phyloP scores from a whole-genome alignment of 2,888 invertebrate genomes.

The Griposia aprilina region DNA sequence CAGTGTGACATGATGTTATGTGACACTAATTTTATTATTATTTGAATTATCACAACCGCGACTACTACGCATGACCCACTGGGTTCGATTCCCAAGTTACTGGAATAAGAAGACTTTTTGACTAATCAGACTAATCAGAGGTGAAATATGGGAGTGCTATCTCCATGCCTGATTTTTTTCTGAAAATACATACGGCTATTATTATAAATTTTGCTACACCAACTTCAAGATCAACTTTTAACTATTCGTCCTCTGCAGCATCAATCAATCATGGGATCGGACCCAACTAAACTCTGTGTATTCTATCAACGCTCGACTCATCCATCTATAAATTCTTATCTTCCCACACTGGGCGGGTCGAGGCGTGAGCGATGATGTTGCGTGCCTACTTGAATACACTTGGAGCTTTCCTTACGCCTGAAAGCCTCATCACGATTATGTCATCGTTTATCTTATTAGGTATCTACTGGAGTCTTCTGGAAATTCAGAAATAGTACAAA shows the following conservation, averaged over 20 bases:
- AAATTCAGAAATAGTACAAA: constrained; percentile 33
- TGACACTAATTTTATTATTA: constrained; percentile 12
- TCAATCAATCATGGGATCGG: constrained; percentile 85
- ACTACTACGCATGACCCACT: background rate
- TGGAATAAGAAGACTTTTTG: background rate
- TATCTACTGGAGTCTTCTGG: constrained; percentile 34
- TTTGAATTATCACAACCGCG: background rate
- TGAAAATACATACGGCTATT: background rate
- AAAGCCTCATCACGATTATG: constrained; percentile 61
- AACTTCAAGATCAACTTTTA: constrained; percentile 70
- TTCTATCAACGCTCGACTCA: constrained; percentile 85
- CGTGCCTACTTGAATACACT: constrained; percentile 78
- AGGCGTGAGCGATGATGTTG: constrained; percentile 85
- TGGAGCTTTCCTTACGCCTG: constrained; percentile 62
- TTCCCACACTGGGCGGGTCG: constrained; percentile 78
- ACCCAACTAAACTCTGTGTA: constrained; percentile 81
- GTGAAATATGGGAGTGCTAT: background rate
- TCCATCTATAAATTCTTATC: constrained; percentile 88
- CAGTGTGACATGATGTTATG: constrained; percentile 1
- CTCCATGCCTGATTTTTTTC: background rate
- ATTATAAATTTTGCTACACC: constrained; percentile 7
- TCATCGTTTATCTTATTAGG: constrained; percentile 65
- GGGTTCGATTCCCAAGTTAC: background rate
- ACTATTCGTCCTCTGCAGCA: constrained; percentile 74
- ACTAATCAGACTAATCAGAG: background rate